These are phyloP conservation scores for Ciconia stormi DNA, from an alignment of 2,113 vertebrate genomes.

Conservation along the genomic window DNA sequence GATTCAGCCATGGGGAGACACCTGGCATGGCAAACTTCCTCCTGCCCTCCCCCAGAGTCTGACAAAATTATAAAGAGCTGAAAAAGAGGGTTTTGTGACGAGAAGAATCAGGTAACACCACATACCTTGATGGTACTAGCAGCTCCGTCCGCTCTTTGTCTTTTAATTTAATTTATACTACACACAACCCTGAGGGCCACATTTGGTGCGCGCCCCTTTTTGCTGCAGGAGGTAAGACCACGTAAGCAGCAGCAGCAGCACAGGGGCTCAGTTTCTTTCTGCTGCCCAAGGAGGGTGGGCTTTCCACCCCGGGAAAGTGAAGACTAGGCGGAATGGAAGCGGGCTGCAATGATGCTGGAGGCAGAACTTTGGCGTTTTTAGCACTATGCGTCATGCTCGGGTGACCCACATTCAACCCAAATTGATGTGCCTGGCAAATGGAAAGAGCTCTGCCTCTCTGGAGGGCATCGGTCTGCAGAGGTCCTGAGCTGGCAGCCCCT, in stretches of 20 bases:
- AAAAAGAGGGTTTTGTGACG: neutral
- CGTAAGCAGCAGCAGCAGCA: neutral
- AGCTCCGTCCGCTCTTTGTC: neutral
- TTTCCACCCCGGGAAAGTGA: neutral
- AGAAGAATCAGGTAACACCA: neutral
- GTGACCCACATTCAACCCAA: neutral
- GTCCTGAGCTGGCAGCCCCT: neutral
- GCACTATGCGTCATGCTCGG: accelerated
- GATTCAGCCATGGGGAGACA: neutral
- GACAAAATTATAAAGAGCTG: neutral
- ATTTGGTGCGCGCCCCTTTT: neutral
- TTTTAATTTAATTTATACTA: neutral
- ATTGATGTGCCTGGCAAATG: neutral
- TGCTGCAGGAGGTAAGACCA: neutral
- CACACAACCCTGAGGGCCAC: neutral
- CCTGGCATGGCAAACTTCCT: neutral
- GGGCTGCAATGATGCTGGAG: neutral
- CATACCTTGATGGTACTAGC: neutral
- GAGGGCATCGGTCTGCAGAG: neutral
- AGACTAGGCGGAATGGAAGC: neutral
- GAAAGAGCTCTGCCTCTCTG: neutral
- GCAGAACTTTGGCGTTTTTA: neutral
- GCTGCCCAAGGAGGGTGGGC: neutral
- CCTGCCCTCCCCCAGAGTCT: neutral
- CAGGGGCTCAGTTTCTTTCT: neutral